Conservation (phyloP, 2,797 vertebrate genomes). For the Acanthis flammea region DNA sequence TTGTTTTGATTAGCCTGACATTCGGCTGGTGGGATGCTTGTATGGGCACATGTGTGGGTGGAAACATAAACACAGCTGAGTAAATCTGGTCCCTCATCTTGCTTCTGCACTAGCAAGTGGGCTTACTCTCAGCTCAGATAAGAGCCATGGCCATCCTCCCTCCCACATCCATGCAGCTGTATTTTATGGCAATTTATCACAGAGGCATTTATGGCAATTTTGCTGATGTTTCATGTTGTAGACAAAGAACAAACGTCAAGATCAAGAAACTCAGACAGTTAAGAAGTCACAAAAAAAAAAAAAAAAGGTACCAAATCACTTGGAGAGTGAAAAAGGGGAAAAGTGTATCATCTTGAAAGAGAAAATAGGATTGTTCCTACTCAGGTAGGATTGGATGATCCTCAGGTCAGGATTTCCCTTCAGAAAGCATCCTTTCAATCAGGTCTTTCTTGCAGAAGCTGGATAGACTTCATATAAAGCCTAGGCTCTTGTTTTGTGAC, state of each 20-base stretch:
- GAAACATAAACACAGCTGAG: constrained; percentile 61
- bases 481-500: background rate
- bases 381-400: background rate
- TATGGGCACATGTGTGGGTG: background rate
- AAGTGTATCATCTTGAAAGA: background rate
- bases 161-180: background rate
- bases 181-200: background rate
- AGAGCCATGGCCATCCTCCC: background rate
- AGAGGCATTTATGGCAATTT: background rate
- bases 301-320: accelerated
- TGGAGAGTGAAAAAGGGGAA: background rate
- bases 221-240: background rate
- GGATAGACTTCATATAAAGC: background rate
- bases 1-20: background rate
- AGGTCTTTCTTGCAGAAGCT: background rate
- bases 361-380: background rate
- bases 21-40: background rate
- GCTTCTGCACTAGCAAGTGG: background rate
- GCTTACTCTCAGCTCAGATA: background rate
- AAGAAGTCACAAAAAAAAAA: background rate
- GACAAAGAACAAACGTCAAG: background rate
- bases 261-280: background rate
- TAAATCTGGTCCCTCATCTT: constrained; percentile 3
- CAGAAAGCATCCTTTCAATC: background rate
- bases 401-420: background rate